Evolutionary conservation across 2,797 vertebrate genomes (phyloP).

Genomic region (Silurus lanzhouensis): DNA sequence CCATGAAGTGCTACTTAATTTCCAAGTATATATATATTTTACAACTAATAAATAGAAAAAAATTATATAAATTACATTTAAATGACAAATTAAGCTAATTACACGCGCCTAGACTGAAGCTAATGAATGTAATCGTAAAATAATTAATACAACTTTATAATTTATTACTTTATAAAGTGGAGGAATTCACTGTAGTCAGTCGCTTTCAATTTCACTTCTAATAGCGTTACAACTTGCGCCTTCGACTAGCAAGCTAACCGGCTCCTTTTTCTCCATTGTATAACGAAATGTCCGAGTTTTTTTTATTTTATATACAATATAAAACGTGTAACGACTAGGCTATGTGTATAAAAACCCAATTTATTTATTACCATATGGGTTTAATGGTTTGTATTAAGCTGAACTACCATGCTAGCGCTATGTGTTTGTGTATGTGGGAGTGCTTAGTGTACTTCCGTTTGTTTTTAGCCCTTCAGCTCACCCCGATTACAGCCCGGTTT

Average conservation of each 20-base stretch:
- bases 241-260: background rate
- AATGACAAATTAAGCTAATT: background rate
- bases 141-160: background rate
- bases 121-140: background rate
- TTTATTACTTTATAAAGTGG: too few species aligned
- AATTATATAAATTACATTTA: background rate
- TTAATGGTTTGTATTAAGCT: background rate
- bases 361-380: background rate
- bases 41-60: too few species aligned
- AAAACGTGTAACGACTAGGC: too few species aligned
- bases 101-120: background rate
- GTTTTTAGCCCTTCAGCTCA: constrained; percentile 1
- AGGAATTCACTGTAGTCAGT: too few species aligned
- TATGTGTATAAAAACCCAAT: background rate
- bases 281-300: background rate
- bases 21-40: background rate
- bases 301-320: background rate
- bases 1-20: accelerated
- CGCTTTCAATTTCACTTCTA: background rate
- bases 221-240: background rate
- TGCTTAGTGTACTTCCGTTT: constrained; percentile 11
- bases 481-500: background rate
- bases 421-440: too few species aligned
- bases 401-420: background rate
- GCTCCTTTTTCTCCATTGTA: background rate